Conservation (phyloP, 2,888 invertebrate species). For the Troilus luridus region DNA sequence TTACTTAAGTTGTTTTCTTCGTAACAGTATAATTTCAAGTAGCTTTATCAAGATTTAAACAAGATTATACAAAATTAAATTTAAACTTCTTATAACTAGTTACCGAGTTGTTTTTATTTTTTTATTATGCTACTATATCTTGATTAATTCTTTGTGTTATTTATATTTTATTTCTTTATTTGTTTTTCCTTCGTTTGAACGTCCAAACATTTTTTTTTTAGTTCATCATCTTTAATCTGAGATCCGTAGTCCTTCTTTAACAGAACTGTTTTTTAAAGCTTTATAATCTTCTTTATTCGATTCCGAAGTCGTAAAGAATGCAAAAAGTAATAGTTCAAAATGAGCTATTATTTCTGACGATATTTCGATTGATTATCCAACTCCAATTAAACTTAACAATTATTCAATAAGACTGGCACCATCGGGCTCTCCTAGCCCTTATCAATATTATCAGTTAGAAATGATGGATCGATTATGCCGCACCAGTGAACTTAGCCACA, state of each 20-base stretch:
- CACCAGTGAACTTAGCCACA: neutral
- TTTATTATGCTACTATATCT: neutral
- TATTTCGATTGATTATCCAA: neutral
- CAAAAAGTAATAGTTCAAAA: neutral
- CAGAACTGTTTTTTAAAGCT: no score
- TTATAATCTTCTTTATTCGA: no score
- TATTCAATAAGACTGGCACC: neutral
- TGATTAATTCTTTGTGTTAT: no score
- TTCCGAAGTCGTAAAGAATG: no score
- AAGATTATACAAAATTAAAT: neutral
- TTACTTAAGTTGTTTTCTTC: neutral
- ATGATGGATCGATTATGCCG: neutral
- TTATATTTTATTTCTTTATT: no score
- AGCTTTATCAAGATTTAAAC: neutral
- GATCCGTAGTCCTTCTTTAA: no score
- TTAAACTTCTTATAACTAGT: neutral
- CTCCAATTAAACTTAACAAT: neutral
- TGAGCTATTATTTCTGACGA: neutral
- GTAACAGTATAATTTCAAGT: neutral
- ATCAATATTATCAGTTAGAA: neutral
- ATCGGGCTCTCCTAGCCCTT: neutral
- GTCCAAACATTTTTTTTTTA: no score
- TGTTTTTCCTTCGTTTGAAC: no score
- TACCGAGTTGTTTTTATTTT: neutral
- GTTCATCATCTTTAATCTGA: no score